Percentiles rank a stretch among this genome's conserved stretches.
These are phyloP conservation scores for Apteryx mantelli DNA, from an alignment of 2,113 vertebrate genomes.

Conservation along the genomic window DNA sequence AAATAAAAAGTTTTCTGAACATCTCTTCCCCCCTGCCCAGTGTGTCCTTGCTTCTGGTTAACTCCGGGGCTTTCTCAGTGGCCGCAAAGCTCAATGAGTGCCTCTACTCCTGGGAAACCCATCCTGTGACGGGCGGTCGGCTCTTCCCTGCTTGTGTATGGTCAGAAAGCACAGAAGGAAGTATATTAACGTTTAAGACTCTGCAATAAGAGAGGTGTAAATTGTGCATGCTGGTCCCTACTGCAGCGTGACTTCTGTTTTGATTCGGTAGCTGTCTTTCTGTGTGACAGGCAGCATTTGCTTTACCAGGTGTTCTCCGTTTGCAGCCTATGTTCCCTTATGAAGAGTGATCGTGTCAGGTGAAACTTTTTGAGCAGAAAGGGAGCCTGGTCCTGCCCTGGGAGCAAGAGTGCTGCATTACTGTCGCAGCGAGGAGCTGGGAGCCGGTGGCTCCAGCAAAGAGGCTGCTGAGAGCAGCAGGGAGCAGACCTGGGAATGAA, in stretches of 20 bases:
- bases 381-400: neutral
- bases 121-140: neutral
- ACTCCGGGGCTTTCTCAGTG: neutral
- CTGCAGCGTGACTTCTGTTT: neutral
- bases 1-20: neutral
- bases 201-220: neutral
- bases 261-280: rapidly evolving
- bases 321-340: neutral
- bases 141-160: no score
- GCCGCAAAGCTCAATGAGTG: rapidly evolving
- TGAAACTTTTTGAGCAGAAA: rapidly evolving
- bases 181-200: neutral
- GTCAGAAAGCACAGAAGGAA: neutral
- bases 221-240: neutral
- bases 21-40: neutral
- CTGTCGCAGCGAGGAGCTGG: neutral
- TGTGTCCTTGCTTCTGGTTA: neutral
- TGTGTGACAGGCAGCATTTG: neutral
- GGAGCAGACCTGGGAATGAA: rapidly evolving
- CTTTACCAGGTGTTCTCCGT: rapidly evolving
- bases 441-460: neutral
- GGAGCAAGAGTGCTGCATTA: neutral
- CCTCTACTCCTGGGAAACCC: rapidly evolving
- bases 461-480: neutral
- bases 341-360: neutral